These are phyloP conservation scores for Apeira syringaria DNA, from an alignment of 2,888 invertebrate species.

Conservation along the genomic window DNA sequence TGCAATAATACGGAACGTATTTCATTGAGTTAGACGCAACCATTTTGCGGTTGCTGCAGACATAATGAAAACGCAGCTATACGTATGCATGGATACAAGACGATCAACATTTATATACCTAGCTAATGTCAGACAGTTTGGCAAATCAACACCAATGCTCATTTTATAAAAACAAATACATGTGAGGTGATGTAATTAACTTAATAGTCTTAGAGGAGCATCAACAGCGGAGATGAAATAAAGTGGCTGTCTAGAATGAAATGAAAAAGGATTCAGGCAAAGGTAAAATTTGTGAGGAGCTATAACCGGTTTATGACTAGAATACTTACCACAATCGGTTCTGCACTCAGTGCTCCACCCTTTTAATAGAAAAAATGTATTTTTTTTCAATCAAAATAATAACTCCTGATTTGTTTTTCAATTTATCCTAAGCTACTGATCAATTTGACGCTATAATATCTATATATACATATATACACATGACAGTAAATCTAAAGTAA, in stretches of 20 bases:
- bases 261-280: conserved; percentile 13
- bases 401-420: too few relatives aligned
- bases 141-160: not conserved
- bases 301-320: conserved; percentile 34
- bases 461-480: too few relatives aligned
- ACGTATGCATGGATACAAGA: not conserved
- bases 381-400: conserved; percentile 24
- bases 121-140: conserved; percentile 4
- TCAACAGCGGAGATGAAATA: not conserved
- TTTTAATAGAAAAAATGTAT: conserved; percentile 70
- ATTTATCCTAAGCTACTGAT: too few relatives aligned
- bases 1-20: not conserved
- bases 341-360: conserved; percentile 94
- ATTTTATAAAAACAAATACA: too few relatives aligned
- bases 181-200: too few relatives aligned
- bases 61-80: conserved; percentile 1
- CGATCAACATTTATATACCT: conserved; percentile 7
- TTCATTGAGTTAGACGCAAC: not conserved
- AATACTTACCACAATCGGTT: conserved; percentile 97
- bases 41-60: not conserved
- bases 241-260: not conserved
- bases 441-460: too few relatives aligned
- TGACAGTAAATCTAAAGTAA: too few relatives aligned
- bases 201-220: not conserved
- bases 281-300: conserved; percentile 3